These are phyloP conservation scores for Planococcus citri DNA, from an alignment of 1,140 invertebrate genomes.

Conservation along the genomic window DNA sequence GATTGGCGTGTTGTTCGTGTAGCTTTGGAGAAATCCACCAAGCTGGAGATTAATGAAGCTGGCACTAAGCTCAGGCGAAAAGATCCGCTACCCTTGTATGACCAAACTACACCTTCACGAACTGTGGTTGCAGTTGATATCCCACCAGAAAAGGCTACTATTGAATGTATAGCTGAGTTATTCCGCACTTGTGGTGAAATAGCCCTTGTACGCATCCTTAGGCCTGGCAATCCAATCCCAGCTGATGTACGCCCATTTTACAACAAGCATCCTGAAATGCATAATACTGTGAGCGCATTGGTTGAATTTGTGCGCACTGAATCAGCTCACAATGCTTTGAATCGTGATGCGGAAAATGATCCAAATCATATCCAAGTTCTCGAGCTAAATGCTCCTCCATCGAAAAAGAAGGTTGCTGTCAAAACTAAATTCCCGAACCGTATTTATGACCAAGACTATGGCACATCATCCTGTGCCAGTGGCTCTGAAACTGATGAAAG, in stretches of 20 bases:
- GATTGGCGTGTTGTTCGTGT: constrained; percentile 85
- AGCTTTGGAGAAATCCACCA: constrained; percentile 60
- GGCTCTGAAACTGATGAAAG: constrained; percentile 51
- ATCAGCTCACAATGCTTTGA: constrained; percentile 63
- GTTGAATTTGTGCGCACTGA: constrained; percentile 82
- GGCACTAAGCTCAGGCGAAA: constrained; percentile 80
- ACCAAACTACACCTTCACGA: constrained; percentile 79
- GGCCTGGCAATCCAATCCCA: constrained; percentile 73
- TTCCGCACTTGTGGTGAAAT: constrained; percentile 80
- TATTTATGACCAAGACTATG: constrained; percentile 32
- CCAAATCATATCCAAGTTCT: constrained; percentile 29
- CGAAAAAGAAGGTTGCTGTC: constrained; percentile 34
- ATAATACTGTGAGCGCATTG: constrained; percentile 68
- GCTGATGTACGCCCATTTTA: constrained; percentile 78
- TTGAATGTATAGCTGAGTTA: constrained; percentile 75
- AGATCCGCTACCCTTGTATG: constrained; percentile 72
- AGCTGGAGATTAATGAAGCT: constrained; percentile 75
- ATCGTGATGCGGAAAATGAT: constrained; percentile 36
- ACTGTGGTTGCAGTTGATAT: constrained; percentile 78
- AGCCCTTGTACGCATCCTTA: constrained; percentile 66
- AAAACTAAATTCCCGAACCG: constrained; percentile 32
- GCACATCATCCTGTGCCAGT: constrained; percentile 48
- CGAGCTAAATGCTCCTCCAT: constrained; percentile 33
- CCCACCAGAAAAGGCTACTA: constrained; percentile 69
- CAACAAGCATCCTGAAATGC: constrained; percentile 74